Percentiles rank a stretch among this genome's conserved stretches.
These are phyloP conservation scores for Philypnodon macrostomus DNA, from an alignment of 2,797 vertebrate species.

Conservation along the genomic window DNA sequence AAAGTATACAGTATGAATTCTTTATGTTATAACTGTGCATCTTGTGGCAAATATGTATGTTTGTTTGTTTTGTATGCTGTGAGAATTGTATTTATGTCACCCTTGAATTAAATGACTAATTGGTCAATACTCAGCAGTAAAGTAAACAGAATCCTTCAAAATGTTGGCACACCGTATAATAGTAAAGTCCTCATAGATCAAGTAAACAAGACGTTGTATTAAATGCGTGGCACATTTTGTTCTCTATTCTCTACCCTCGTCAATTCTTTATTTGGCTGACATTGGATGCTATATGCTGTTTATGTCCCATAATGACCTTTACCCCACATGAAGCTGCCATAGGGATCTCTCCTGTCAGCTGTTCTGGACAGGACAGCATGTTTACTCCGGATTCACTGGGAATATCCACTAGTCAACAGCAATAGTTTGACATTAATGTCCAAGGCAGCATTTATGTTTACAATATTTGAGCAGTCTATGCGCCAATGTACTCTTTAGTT, in stretches of 20 bases:
- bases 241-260: neutral
- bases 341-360: slow-evolving; percentile 58
- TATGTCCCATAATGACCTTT: slow-evolving; percentile 70
- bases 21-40: no score
- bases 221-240: neutral
- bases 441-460: no score
- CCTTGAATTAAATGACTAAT: neutral
- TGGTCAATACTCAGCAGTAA: neutral
- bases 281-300: slow-evolving; percentile 11
- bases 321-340: slow-evolving; percentile 55
- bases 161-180: no score
- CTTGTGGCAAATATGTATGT: no score
- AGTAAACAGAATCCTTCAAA: no score
- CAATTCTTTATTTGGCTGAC: neutral
- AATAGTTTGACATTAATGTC: neutral
- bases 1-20: no score
- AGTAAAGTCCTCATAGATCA: no score
- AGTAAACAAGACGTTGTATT: no score
- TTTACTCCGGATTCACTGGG: slow-evolving; percentile 39
- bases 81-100: neutral
- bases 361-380: slow-evolving; percentile 43
- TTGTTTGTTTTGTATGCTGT: no score
- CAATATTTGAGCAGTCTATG: no score
- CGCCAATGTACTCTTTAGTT: no score
- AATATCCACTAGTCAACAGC: slow-evolving; percentile 14